Conservation (phyloP, 2,797 vertebrate species). For the Lerista edwardsae region DNA sequence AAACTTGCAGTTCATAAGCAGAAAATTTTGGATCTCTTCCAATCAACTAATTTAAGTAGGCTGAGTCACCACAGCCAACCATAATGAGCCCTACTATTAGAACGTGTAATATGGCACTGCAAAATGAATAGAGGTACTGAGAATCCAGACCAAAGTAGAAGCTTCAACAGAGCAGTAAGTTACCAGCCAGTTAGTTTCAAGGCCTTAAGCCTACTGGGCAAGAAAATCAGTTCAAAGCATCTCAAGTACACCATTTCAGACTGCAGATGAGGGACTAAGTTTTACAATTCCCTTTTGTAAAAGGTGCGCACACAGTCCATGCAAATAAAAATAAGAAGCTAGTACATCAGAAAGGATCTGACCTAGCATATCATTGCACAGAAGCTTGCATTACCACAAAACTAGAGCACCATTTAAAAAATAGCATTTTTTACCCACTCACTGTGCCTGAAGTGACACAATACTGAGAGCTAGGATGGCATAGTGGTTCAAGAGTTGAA, state of each 20-base stretch:
- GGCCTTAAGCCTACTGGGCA: not conserved
- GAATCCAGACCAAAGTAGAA: not conserved
- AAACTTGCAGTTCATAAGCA: not conserved
- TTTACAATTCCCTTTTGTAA: not conserved
- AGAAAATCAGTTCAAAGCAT: not conserved
- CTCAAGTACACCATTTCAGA: not conserved
- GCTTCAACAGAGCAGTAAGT: not conserved
- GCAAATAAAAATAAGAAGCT: not conserved
- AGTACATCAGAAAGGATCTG: not conserved
- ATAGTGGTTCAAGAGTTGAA: too few species aligned
- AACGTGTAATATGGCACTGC: not conserved
- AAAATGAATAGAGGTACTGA: not conserved
- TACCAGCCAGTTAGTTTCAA: not conserved
- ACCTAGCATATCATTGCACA: not conserved
- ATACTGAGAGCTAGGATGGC: too few species aligned
- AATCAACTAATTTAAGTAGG: not conserved
- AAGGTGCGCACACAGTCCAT: not conserved
- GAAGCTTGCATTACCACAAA: too few species aligned
- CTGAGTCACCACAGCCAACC: not conserved
- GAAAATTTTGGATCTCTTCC: not conserved
- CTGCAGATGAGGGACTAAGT: not conserved
- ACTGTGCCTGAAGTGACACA: too few species aligned
- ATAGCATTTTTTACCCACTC: too few species aligned
- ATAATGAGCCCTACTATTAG: not conserved
- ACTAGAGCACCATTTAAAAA: too few species aligned